These are phyloP conservation scores for Halichondria panicea DNA, from an alignment of 37 sponge, comb jelly and placozoan species.

Conservation along the genomic window DNA sequence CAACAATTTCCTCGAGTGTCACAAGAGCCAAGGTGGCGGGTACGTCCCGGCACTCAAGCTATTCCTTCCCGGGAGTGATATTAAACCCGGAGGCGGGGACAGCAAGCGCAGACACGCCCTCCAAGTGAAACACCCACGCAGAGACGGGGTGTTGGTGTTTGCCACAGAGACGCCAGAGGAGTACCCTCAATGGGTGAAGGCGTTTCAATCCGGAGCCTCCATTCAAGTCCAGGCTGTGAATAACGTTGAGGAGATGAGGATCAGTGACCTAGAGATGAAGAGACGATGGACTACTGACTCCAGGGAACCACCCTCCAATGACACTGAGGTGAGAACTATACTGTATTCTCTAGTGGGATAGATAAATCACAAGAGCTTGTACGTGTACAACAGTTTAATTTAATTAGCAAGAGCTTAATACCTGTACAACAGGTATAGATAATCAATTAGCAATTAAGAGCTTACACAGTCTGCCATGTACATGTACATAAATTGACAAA, in stretches of 20 bases:
- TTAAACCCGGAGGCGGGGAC: conserved; percentile 23
- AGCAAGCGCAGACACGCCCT: conserved; percentile 54
- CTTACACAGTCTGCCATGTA: too few relatives aligned
- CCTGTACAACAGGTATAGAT: too few relatives aligned
- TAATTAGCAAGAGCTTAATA: too few relatives aligned
- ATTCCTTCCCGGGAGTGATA: conserved; percentile 53
- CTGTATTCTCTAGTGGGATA: too few relatives aligned
- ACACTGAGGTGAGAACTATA: too few relatives aligned
- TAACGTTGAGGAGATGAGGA: conserved; percentile 52
- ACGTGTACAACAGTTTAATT: too few relatives aligned
- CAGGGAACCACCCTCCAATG: too few relatives aligned
- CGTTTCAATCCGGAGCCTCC: conserved; percentile 32
- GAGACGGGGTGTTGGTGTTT: conserved; percentile 60
- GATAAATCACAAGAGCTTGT: too few relatives aligned
- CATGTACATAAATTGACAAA: too few relatives aligned
- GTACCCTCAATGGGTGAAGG: conserved; percentile 46
- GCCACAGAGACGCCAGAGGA: conserved; percentile 59
- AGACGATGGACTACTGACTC: conserved; percentile 53
- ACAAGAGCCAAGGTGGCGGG: conserved; percentile 22
- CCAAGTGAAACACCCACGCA: conserved; percentile 56
- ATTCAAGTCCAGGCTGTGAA: conserved; percentile 58
- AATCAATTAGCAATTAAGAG: too few relatives aligned
- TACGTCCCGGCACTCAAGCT: conserved; percentile 38
- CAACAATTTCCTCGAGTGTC: conserved; percentile 63
- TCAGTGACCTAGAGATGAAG: conserved; percentile 54